These are phyloP conservation scores for Apostichopus leukothele DNA, from an alignment of 53 echinoderm and acorn worm genomes.

Conservation along the genomic window DNA sequence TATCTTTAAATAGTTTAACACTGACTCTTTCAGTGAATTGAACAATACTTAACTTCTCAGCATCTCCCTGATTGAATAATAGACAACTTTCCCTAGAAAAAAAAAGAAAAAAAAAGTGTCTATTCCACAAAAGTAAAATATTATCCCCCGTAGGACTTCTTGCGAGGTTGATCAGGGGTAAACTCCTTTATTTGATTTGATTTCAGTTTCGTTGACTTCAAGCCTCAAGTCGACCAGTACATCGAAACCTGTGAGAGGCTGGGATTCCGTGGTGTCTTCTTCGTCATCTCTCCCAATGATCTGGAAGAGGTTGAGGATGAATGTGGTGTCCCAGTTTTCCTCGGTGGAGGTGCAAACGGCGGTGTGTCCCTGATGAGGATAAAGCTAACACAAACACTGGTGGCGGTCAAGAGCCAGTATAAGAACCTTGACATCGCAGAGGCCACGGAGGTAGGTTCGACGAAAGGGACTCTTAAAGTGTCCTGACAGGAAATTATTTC, in stretches of 20 bases:
- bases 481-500: too few relatives aligned
- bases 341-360: not conserved
- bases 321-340: not conserved
- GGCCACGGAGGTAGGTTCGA: not conserved
- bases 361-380: not conserved
- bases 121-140: too few relatives aligned
- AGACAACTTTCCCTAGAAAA: too few relatives aligned
- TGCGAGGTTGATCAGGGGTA: too few relatives aligned
- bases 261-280: not conserved
- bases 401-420: not conserved
- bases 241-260: not conserved
- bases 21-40: too few relatives aligned
- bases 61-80: too few relatives aligned
- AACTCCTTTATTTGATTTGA: too few relatives aligned
- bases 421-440: not conserved
- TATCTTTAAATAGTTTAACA: too few relatives aligned
- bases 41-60: too few relatives aligned
- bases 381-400: not conserved
- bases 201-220: not conserved
- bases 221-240: not conserved
- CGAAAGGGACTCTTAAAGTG: not conserved
- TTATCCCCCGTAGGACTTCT: too few relatives aligned
- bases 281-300: not conserved
- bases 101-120: too few relatives aligned
- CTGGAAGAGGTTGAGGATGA: not conserved